Base-by-base conservation (phyloP, 1,140 invertebrate genomes). In the Cepaea nemoralis region DNA sequence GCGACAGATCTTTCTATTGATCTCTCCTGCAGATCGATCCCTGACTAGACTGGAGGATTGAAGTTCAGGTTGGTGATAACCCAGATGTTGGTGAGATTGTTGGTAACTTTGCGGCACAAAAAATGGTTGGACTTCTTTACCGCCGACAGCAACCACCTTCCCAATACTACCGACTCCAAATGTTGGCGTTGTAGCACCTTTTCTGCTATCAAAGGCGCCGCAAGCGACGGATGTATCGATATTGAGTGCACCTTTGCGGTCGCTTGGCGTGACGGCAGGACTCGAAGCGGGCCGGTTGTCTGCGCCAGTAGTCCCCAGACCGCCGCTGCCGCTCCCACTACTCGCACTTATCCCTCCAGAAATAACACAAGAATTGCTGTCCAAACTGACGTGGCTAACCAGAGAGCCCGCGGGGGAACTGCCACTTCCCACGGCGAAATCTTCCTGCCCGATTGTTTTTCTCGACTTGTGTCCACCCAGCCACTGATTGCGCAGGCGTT, bases 41-140 rank as follows among this genome's bases (percentile, higher is more conserved):
- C 6, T 22, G 39, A 55, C 33, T 33, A 63, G 27, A 63, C 6
- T 39, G n/a, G n/a, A 8, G 35, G 63, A 55, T 5, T 59, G 16
- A 24, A 69, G 59, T 77, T 63, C 48, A 12, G 6, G 75, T 22
- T 70, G 77, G n/a, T 67, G 78, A 24, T 73, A 63, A 16, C 33
- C 37, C 19, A 69, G 77, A 3, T 55, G 50, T 2, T 3, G n/a
- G 3, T 55, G 50, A 2, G n/a, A 55, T 22, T 55, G 50, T 27
- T 80, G 78, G 35, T 78, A 69, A 31, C 35, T 48, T 50, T 78
- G 77, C 6, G 75, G 75, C 19, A 77, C 75, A n/a, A 77, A 31
- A 66, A 77, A 77, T 0, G 75, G 75, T 42, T 77, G 75, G 12
- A 35, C 8, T 33, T 77, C 75, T 37, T 42, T 39, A 14, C 48